Evolutionary conservation across 2,888 invertebrate genomes (phyloP).

Genomic region (Cylloceria caligata): DNA sequence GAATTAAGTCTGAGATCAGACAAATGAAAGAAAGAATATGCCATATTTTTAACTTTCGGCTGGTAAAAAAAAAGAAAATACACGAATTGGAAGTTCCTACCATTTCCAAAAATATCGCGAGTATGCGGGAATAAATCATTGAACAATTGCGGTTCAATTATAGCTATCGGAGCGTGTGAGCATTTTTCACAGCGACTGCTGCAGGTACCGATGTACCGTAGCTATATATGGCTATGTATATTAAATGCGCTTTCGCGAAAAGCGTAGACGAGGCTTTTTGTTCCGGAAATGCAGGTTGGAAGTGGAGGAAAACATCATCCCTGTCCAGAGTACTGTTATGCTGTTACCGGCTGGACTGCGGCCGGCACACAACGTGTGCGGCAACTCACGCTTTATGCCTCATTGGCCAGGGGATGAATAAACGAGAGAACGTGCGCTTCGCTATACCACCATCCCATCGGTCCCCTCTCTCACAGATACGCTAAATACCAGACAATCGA

Average conservation of each 20-base stretch:
- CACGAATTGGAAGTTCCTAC: slow-evolving; percentile 40
- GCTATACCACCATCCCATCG: slow-evolving; percentile 12
- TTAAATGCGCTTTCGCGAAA: slow-evolving; percentile 34
- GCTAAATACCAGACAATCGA: slow-evolving; percentile 82
- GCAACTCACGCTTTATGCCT: slow-evolving; percentile 60
- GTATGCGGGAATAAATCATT: slow-evolving; percentile 51
- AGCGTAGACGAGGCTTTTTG: slow-evolving; percentile 51
- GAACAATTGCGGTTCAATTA: slow-evolving; percentile 61
- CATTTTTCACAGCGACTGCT: slow-evolving; percentile 48
- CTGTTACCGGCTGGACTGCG: slow-evolving; percentile 47
- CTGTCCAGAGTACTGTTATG: slow-evolving; percentile 7
- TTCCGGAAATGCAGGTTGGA: slow-evolving; percentile 51
- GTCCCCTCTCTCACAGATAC: slow-evolving; percentile 66
- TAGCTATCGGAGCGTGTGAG: slow-evolving; percentile 54
- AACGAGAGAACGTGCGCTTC: slow-evolving; percentile 47
- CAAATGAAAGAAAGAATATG: background rate
- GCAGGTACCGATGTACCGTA: slow-evolving; percentile 15
- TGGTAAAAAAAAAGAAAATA: slow-evolving; percentile 33
- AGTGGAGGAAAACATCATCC: slow-evolving; percentile 50
- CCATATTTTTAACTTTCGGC: background rate
- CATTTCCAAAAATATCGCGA: slow-evolving; percentile 12
- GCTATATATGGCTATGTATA: slow-evolving; percentile 18
- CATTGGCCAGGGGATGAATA: slow-evolving; percentile 63
- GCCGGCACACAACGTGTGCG: slow-evolving; percentile 34
- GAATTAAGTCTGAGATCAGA: too few relatives aligned